Conservation (phyloP, 2,113 vertebrate species). For the Oryctolagus cuniculus region mOryCun1.1 NC_091433.1:25540001-25540500, state of each 20-base stretch:
- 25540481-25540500: background rate
- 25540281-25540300: constrained; percentile 50
- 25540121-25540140: constrained; percentile 55
- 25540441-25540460: constrained; percentile 16
- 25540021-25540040: constrained; percentile 40
- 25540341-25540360: constrained; percentile 67
- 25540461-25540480: background rate
- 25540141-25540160: constrained; percentile 39
- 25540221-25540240: constrained; percentile 34
- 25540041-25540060: background rate
- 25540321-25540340: constrained; percentile 59
- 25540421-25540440: constrained; percentile 32
- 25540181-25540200: background rate
- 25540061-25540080: constrained; percentile 27
- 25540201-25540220: background rate
- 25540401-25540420: constrained; percentile 51
- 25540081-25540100: constrained; percentile 47
- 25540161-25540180: constrained; percentile 69
- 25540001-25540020: background rate
- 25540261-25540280: constrained; percentile 1
- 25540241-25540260: constrained; percentile 64
- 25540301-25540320: constrained; percentile 52
- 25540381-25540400: constrained; percentile 76
- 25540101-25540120: constrained; percentile 35
- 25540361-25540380: constrained; percentile 54